These are phyloP conservation scores for Cotesia congregata DNA, from an alignment of 2,888 invertebrate species.

Conservation along the genomic window DNA sequence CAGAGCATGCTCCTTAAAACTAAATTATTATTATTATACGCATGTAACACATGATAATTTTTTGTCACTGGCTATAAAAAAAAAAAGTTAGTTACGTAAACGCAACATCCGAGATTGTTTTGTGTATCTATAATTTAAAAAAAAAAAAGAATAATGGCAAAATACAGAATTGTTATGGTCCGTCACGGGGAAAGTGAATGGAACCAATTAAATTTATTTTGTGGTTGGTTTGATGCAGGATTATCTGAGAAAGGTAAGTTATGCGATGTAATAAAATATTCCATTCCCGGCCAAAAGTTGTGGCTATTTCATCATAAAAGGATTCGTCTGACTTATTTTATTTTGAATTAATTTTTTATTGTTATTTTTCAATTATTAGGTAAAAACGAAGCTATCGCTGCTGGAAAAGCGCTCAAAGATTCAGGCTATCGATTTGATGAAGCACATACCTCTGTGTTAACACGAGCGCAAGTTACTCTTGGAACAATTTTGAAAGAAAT, in stretches of 20 bases:
- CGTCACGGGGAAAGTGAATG: constrained; percentile 79
- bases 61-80: too few species aligned
- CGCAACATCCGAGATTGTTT: background rate
- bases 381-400: constrained; percentile 77
- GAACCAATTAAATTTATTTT: constrained; percentile 76
- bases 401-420: constrained; percentile 81
- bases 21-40: too few species aligned
- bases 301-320: background rate
- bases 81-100: background rate
- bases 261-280: background rate
- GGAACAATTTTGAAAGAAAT: constrained; percentile 78
- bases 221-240: constrained; percentile 77
- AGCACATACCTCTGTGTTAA: constrained; percentile 85
- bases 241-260: constrained; percentile 74
- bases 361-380: constrained; percentile 69
- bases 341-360: constrained; percentile 5
- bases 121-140: background rate
- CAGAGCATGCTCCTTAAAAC: too few species aligned
- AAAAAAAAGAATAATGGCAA: constrained; percentile 60
- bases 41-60: background rate
- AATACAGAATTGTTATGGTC: constrained; percentile 76
- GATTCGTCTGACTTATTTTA: constrained; percentile 8
- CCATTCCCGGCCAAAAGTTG: constrained; percentile 45
- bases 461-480: constrained; percentile 83
- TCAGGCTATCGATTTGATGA: constrained; percentile 82